phyloP scores from a whole-genome alignment of 2,888 invertebrate genomes.

The Tipula unca region DNA sequence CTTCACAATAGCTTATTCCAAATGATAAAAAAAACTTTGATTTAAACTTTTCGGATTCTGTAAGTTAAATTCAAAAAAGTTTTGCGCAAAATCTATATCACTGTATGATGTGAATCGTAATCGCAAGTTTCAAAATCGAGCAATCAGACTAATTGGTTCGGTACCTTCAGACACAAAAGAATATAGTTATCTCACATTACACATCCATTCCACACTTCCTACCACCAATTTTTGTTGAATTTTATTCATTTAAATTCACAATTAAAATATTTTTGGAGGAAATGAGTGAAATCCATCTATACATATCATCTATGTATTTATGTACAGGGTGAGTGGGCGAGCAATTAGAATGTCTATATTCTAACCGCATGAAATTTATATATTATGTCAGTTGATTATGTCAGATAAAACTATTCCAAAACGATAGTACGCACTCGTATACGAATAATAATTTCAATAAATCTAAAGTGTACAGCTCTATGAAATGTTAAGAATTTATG shows the following conservation, averaged over 20 bases:
- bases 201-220: not conserved
- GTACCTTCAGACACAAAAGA: not conserved
- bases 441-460: too few relatives aligned
- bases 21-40: too few relatives aligned
- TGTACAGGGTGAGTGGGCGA: not conserved
- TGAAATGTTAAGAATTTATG: not conserved
- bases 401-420: not conserved
- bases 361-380: not conserved
- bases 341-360: not conserved
- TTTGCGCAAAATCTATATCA: too few relatives aligned
- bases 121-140: too few relatives aligned
- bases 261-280: not conserved
- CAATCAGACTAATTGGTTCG: not conserved
- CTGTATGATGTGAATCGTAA: too few relatives aligned
- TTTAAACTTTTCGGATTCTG: too few relatives aligned
- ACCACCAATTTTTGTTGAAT: not conserved
- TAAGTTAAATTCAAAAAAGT: too few relatives aligned
- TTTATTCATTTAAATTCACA: not conserved
- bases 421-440: not conserved
- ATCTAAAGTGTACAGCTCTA: not conserved
- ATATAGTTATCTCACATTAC: not conserved
- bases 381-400: not conserved
- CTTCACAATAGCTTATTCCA: too few relatives aligned
- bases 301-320: not conserved
- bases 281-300: not conserved